Conservation (phyloP, 2,797 vertebrate genomes). For the Telmatherina bonti region DNA sequence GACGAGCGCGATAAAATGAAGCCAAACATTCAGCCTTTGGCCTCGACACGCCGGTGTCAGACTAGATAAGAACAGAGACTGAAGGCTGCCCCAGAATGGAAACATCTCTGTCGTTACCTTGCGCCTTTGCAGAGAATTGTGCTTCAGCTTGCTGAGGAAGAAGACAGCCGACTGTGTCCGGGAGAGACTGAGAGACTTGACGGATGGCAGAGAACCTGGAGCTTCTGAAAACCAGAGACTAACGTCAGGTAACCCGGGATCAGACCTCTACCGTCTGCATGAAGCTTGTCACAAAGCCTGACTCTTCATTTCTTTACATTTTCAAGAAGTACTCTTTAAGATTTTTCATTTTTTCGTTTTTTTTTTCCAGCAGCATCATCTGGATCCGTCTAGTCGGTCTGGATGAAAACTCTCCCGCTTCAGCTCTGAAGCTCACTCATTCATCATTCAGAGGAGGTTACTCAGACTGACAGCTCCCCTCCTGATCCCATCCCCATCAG, state of each 20-base stretch:
- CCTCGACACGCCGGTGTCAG: background rate
- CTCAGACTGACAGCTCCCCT: conserved; percentile 62
- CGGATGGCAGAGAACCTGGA: conserved; percentile 41
- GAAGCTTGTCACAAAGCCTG: no score
- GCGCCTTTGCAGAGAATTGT: conserved; percentile 82
- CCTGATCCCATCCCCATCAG: conserved; percentile 51
- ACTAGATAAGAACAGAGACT: background rate
- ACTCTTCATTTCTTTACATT: background rate
- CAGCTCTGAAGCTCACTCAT: conserved; percentile 36
- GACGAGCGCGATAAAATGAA: background rate
- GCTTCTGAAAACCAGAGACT: conserved; percentile 70
- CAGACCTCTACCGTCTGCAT: no score
- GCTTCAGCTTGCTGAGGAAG: conserved; percentile 93
- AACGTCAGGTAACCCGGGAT: conserved; percentile 21
- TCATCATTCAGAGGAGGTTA: conserved; percentile 59
- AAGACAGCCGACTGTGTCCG: conserved; percentile 85
- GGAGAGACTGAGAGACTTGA: conserved; percentile 66
- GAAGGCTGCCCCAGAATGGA: conserved; percentile 1
- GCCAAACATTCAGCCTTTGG: background rate
- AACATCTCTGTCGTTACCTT: conserved; percentile 73
- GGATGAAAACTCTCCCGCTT: conserved; percentile 36
- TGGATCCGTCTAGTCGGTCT: conserved; percentile 45
- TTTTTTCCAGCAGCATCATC: conserved; percentile 19
- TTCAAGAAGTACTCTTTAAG: background rate
- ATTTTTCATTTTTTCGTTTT: conserved; percentile 16